Evolutionary conservation across 2,113 vertebrate genomes (phyloP), one percentile per base, ranked within the genome.

Genomic region (Calyptommatus sinebrachiatus): DNA sequence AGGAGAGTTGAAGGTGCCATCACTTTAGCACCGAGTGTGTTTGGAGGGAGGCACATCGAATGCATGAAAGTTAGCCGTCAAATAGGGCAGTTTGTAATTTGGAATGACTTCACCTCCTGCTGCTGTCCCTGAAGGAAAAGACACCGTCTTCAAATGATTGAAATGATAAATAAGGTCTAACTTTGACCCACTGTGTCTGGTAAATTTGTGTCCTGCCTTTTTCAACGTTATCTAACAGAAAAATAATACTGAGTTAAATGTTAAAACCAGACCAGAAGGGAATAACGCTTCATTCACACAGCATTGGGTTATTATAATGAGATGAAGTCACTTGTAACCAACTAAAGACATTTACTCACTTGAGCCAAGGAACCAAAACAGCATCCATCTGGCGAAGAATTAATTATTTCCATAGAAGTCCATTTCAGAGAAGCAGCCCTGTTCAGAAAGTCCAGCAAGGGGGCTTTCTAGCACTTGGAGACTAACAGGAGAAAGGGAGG

Each of bases 21-120:
- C 5, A 53, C 16, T 53, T 53, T 53, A 53, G 10, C 7, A 9
- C 50, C 12, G 16, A 14, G 10, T 14, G 16, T 53, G 5, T 53
- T 53, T 9, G 12, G 16, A 53, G 12, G 50, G 8, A 53, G 11
- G 50, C 28, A 78, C 29, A 70, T 70, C 41, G 70, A 35, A 22
- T n/a, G 41, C 35, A 45, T n/a, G 66, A 70, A 78, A 60, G 61
- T 62, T 41, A 61, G 67, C 24, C 1, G 20, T 29, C 24, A 70
- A 45, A 45, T 70, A 50, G 35, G 29, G 29, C 66, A 69, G 35
- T 69, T 41, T 41, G 41, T 70, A 67, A 67, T 70, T 78, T n/a
- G 28, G 7, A 48, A n/a, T 78, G 76, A 70, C 45, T 62, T 71
- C 77, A 71, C 24, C 60, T 70, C 67, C 67, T 71, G 77, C 53